phyloP scores from a whole-genome alignment of 37 sponge, comb jelly and placozoan species.

The Spongilla lacustris region DNA sequence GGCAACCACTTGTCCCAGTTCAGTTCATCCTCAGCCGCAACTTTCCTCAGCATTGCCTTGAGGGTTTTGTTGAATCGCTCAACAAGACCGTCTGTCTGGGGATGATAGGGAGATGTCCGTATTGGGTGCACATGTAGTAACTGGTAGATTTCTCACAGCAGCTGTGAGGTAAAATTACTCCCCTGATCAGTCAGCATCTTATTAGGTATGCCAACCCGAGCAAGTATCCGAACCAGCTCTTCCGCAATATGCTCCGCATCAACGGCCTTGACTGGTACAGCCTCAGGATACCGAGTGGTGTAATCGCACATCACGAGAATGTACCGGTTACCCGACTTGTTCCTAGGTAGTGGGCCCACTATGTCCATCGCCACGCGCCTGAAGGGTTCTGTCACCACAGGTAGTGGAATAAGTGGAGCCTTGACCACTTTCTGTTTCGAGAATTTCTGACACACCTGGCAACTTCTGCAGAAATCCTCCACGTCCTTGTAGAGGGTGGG shows the following conservation, averaged over 20 bases:
- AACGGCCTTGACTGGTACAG: constrained; percentile 25
- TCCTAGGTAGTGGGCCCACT: constrained; percentile 33
- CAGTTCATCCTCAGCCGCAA: neutral
- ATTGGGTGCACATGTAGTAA: constrained; percentile 24
- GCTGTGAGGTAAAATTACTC: constrained; percentile 24
- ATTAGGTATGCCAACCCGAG: constrained; percentile 34
- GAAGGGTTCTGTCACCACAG: constrained; percentile 23
- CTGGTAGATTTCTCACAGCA: constrained; percentile 35
- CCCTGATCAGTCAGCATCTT: constrained; percentile 37
- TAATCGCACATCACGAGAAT: constrained; percentile 29
- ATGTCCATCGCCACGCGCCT: constrained; percentile 24
- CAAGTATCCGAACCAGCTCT: constrained; percentile 24
- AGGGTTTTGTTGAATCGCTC: constrained; percentile 41
- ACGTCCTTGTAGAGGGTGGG: constrained; percentile 31
- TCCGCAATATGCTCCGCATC: constrained; percentile 32
- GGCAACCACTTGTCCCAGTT: constrained; percentile 32
- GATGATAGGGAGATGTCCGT: constrained; percentile 47
- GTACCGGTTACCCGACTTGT: constrained; percentile 3
- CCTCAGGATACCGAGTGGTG: constrained; percentile 46
- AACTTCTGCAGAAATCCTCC: constrained; percentile 23
- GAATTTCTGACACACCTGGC: constrained; percentile 18
- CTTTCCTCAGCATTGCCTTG: constrained; percentile 31
- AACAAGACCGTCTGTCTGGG: constrained; percentile 51
- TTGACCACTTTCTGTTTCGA: neutral
- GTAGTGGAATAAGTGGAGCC: constrained; percentile 30